phyloP scores from a whole-genome alignment of 2,113 vertebrate genomes.

The Calypte anna region DNA sequence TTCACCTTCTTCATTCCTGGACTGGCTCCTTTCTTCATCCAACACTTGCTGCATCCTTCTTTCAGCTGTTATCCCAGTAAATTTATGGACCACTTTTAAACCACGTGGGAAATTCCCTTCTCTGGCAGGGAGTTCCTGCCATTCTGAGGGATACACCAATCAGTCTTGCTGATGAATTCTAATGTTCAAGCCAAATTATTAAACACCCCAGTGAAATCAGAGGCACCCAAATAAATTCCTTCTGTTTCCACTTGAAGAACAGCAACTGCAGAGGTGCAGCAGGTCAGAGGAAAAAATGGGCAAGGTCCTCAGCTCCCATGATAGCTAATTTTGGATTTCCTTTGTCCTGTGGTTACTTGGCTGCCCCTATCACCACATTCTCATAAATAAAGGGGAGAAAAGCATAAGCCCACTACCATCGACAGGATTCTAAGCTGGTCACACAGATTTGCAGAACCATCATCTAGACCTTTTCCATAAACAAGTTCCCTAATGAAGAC shows the following conservation, averaged over 20 bases:
- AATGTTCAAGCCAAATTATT: slow-evolving; percentile 57
- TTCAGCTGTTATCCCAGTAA: not conserved
- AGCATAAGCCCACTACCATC: not conserved
- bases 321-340: not conserved
- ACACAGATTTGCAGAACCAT: not conserved
- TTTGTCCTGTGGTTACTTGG: not conserved
- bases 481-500: not conserved
- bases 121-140: slow-evolving; percentile 18
- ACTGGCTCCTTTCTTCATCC: not conserved
- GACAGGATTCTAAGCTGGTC: not conserved
- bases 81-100: slow-evolving; percentile 21
- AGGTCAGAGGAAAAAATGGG: not conserved
- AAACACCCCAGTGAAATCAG: slow-evolving; percentile 6
- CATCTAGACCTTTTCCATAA: not conserved
- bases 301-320: not conserved
- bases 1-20: not conserved
- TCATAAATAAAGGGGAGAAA: not conserved
- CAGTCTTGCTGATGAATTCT: slow-evolving; percentile 49
- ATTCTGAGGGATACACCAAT: slow-evolving; percentile 22
- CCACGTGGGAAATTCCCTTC: slow-evolving; percentile 21
- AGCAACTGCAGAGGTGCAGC: not conserved
- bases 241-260: not conserved
- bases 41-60: slow-evolving; percentile 2
- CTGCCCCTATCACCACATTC: not conserved
- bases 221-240: not conserved